phyloP scores from a whole-genome alignment of 2,888 invertebrate species.

The Dorcus hopei region DNA sequence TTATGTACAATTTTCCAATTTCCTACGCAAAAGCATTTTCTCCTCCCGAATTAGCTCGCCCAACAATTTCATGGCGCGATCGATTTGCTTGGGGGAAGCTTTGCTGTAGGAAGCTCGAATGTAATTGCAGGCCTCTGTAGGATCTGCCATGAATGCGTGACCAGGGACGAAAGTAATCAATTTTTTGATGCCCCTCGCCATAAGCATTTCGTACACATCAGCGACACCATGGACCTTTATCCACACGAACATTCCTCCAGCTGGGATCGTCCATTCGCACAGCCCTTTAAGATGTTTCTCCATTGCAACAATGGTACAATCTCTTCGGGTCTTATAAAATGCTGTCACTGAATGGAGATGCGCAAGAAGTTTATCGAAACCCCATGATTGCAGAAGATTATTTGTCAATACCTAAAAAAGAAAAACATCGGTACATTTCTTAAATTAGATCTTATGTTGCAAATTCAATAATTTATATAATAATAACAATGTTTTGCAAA shows the following conservation, averaged over 20 bases:
- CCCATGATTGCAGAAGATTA: constrained; percentile 58
- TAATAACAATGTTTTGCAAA: too few relatives aligned
- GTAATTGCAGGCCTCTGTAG: constrained; percentile 60
- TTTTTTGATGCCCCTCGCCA: constrained; percentile 63
- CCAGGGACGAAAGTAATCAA: constrained; percentile 73
- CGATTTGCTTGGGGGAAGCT: constrained; percentile 63
- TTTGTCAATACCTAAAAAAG: constrained; percentile 55
- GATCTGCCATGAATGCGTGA: constrained; percentile 67
- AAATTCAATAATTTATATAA: too few relatives aligned
- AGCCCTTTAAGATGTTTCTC: constrained; percentile 59
- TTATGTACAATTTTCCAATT: constrained; percentile 44
- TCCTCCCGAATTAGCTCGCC: constrained; percentile 61
- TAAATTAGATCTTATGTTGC: not conserved
- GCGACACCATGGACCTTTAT: constrained; percentile 63
- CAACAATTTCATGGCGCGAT: constrained; percentile 58
- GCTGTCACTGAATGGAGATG: constrained; percentile 59
- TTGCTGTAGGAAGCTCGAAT: constrained; percentile 71
- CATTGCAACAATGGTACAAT: constrained; percentile 59
- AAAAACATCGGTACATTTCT: not conserved
- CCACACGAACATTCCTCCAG: constrained; percentile 79
- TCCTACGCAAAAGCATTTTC: constrained; percentile 47
- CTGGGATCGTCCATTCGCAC: constrained; percentile 64
- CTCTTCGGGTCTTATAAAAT: constrained; percentile 64
- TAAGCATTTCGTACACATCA: constrained; percentile 72
- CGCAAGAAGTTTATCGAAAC: constrained; percentile 56